These are phyloP conservation scores for Cyaniris semiargus DNA, from an alignment of 2,888 invertebrate species.

Conservation along the genomic window DNA sequence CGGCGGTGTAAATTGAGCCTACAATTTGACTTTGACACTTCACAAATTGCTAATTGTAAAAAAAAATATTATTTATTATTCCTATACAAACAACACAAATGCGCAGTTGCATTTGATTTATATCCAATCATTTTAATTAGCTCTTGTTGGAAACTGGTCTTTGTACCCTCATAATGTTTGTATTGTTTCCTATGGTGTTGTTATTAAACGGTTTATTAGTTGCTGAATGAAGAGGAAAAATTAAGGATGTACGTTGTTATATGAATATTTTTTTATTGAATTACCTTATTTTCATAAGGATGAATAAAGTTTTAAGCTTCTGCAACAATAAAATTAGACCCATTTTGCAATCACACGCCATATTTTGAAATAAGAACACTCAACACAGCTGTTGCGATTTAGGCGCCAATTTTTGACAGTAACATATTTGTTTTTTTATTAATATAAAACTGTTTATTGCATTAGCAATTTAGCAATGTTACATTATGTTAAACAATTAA, in stretches of 20 bases:
- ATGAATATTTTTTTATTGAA: too few relatives aligned
- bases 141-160: not conserved
- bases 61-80: not conserved
- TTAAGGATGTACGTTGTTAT: not conserved
- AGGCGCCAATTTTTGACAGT: not conserved
- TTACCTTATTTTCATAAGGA: too few relatives aligned
- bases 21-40: too few relatives aligned
- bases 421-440: not conserved
- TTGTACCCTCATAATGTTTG: conserved; percentile 1
- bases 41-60: not conserved
- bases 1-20: too few relatives aligned
- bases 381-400: not conserved
- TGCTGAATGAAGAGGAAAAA: not conserved
- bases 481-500: not conserved
- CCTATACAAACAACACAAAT: not conserved
- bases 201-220: not conserved
- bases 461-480: not conserved
- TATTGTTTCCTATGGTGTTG: not conserved
- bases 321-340: too few relatives aligned
- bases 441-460: not conserved
- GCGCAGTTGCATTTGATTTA: conserved; percentile 21
- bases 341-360: too few relatives aligned
- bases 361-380: not conserved
- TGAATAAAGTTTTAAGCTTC: too few relatives aligned
- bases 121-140: conserved; percentile 9